Evolutionary conservation across 2,888 invertebrate genomes (phyloP), one percentile per base, ranked within the genome.

Genomic region (Nebria salina): DNA sequence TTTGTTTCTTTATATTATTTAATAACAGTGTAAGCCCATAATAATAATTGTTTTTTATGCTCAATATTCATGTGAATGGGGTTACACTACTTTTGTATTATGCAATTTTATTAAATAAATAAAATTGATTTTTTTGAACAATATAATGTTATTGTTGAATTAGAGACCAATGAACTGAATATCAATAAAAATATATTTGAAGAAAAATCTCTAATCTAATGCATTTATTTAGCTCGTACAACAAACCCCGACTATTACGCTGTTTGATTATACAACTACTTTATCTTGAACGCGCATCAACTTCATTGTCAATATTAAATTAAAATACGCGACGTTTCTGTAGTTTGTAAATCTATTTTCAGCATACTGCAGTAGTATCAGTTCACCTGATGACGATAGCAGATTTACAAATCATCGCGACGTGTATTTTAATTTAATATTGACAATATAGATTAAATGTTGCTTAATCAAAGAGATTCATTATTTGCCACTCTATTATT

Each of bases 91-190:
- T 54, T 54, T 54, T 54, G 54, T 54, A 54, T 54, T 54, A 54
- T 54, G 54, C 54, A 54, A 54, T 54, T 54, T 54, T 54, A 54
- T 54, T 54, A 54, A 54, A 54, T 54, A 54, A 54, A 54, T 54
- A 54, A 54, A 54, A 54, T 54, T 54, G 54, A 54, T 54, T 54
- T 54, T 54, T 54, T 54, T 54, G 54, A 13, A 54, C 34, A 34
- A 34, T 34, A 54, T 13, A 54, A 54, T 54, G 54, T 54, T 54
- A 54, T 54, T 54, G 54, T 54, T 54, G 13, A 54, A 54, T 54
- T 54, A 54, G 54, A 54, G 54, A 54, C 54, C 54, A 54, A 54
- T 54, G 11, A 54, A 54, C 13, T 11, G 13, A 54, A 54, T 54
- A 54, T 54, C 8, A 11, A 54, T 54, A 54, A 11, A 54, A 11